phyloP scores from a whole-genome alignment of 1,140 invertebrate species.

The Panagrolaimus sp. region DNA sequence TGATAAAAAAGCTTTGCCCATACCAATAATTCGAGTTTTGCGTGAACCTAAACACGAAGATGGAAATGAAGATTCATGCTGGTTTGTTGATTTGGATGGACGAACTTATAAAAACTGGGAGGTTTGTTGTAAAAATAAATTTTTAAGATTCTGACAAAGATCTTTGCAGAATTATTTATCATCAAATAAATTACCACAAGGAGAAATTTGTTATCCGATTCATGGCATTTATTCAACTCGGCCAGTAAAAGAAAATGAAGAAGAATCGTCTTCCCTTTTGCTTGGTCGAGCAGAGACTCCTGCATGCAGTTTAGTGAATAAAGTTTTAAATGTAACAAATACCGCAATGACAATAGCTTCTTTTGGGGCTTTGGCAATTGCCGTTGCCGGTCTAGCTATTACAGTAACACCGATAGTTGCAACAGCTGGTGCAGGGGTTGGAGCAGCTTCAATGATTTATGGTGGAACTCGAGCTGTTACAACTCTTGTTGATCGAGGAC shows the following conservation, averaged over 20 bases:
- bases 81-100: slow-evolving; percentile 1
- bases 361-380: neutral
- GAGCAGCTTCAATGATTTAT: neutral
- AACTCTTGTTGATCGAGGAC: neutral
- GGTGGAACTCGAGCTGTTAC: neutral
- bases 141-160: neutral
- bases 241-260: neutral
- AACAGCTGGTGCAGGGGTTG: neutral
- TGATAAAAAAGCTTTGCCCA: neutral
- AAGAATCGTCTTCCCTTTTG: neutral
- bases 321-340: neutral
- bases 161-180: neutral
- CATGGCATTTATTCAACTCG: neutral
- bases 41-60: neutral
- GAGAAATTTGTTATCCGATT: neutral
- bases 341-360: neutral
- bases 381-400: neutral
- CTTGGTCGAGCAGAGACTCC: neutral
- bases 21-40: neutral
- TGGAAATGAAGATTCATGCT: neutral
- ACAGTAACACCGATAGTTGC: neutral
- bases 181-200: neutral
- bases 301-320: neutral
- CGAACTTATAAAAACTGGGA: neutral
- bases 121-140: neutral